Evolutionary conservation across 2,888 invertebrate genomes (phyloP).

Genomic region (Tetragonula carbonaria): DNA sequence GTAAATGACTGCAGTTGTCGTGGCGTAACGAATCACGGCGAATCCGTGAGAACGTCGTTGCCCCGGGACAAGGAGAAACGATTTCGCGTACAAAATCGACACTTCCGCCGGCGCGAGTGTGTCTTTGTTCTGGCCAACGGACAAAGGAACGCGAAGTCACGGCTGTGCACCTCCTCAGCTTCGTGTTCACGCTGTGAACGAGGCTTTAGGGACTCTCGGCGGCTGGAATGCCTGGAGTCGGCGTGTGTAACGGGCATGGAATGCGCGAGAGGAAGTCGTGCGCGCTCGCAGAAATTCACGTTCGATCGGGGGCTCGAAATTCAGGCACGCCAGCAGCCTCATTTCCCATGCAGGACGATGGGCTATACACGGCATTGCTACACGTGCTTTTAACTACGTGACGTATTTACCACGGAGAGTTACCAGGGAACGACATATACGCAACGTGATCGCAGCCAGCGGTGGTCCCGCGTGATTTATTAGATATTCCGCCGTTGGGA

Average conservation of each 20-base stretch:
- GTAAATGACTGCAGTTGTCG: constrained; percentile 2
- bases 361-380: constrained; percentile 56
- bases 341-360: constrained; percentile 47
- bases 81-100: constrained; percentile 67
- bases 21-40: constrained; percentile 40
- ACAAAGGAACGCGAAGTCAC: constrained; percentile 40
- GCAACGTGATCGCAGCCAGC: constrained; percentile 8
- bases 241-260: constrained; percentile 69
- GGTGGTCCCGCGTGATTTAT: constrained; percentile 62
- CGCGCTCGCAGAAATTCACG: constrained; percentile 55
- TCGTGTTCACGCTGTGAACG: constrained; percentile 24
- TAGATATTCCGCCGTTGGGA: background rate
- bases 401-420: constrained; percentile 44
- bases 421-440: constrained; percentile 23
- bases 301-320: constrained; percentile 59
- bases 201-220: constrained; percentile 54
- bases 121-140: constrained; percentile 46
- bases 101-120: constrained; percentile 52
- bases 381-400: constrained; percentile 75
- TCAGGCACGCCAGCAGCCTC: constrained; percentile 40
- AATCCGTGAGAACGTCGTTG: constrained; percentile 55
- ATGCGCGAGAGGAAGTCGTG: constrained; percentile 61
- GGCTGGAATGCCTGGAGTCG: constrained; percentile 61
- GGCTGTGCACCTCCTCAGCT: background rate
- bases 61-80: constrained; percentile 40